Percentiles rank a stretch among this genome's conserved stretches.
phyloP scores from a whole-genome alignment of 2,888 invertebrate species.

The Archaeoteleia sp. region DNA sequence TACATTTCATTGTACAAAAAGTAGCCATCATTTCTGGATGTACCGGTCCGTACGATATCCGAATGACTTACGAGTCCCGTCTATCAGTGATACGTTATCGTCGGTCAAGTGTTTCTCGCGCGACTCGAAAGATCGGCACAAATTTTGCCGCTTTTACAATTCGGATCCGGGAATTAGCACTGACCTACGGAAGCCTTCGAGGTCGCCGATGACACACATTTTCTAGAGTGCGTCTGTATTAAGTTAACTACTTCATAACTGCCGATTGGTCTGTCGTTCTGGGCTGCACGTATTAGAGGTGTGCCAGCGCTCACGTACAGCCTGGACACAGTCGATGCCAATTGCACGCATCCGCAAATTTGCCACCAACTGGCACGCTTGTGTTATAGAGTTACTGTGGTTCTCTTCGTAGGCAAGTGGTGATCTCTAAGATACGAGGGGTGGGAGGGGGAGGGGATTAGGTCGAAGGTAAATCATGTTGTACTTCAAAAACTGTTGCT shows the following conservation, averaged over 20 bases:
- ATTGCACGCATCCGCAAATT: slow-evolving; percentile 75
- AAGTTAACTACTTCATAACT: slow-evolving; percentile 70
- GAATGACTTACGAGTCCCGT: slow-evolving; percentile 34
- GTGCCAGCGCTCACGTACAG: slow-evolving; percentile 44
- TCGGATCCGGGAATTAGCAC: slow-evolving; percentile 63
- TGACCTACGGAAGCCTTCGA: slow-evolving; percentile 71
- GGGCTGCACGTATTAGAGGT: slow-evolving; percentile 24
- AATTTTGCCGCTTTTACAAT: slow-evolving; percentile 26
- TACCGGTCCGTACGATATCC: slow-evolving; percentile 42
- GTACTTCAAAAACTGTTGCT: too few relatives aligned
- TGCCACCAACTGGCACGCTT: slow-evolving; percentile 72
- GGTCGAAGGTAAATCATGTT: too few relatives aligned
- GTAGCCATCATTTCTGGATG: slow-evolving; percentile 1
- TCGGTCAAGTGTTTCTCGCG: slow-evolving; percentile 18
- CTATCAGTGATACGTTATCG: slow-evolving; percentile 38
- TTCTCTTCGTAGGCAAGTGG: slow-evolving; percentile 42
- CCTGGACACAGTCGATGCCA: slow-evolving; percentile 63
- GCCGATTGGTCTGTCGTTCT: slow-evolving; percentile 62
- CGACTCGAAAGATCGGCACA: slow-evolving; percentile 17
- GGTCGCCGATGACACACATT: slow-evolving; percentile 71
- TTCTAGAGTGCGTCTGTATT: slow-evolving; percentile 67
- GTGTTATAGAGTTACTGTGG: slow-evolving; percentile 68
- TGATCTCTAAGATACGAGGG: slow-evolving; percentile 57
- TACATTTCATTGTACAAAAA: slow-evolving; percentile 41
- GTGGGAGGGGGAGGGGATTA: slow-evolving; percentile 24